Evolutionary conservation across 2,113 vertebrate species (phyloP), one percentile per base, ranked within the genome.

Genomic region (Syrmaticus mikado): DNA sequence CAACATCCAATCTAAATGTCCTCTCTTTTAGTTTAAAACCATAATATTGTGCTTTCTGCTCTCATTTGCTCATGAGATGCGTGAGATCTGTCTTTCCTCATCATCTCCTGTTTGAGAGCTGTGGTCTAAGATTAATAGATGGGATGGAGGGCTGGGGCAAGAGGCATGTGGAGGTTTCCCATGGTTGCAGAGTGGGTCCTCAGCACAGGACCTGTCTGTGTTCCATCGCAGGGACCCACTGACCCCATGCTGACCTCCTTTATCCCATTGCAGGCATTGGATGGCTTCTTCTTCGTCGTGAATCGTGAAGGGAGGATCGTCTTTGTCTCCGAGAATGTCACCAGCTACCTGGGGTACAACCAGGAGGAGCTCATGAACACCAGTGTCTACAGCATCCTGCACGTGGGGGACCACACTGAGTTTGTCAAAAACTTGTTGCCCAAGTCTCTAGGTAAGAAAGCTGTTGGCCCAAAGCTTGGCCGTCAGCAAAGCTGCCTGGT

Each of bases 281-380:
- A 99, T 41, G 99, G 99, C 41, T 99, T 99, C 90, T 99, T 99
- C 97, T 99, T 99, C 9, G 99, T 99, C 36, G 99, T 99, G 81
- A 99, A 99, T 96, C 98, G 98, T 1, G 99, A 99, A 96, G 99
- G 99, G 22, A 98, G 99, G 90, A 98, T 99, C 25, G 98, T 99
- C 80, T 99, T 99, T 12, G 98, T 99, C 43, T 99, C 99, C 0
- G 99, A 99, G 97, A 99, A 99, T 21, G 99, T 99, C 93, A 99
- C 97, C 28, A 95, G 98, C 92, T 99, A 99, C 97, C 98, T 99
- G 85, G 99, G 99, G 57, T 99, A 99, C 89, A 97, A 97, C 90
- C 99, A 99, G 96, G 99, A 99, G 93, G 99, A 99, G 97, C 98
- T 99, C 82, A 99, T 99, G 98, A 98, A 98, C 91, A 99, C 98